Conservation (phyloP, 2,797 vertebrate species). For the Phataginus tricuspis region DNA sequence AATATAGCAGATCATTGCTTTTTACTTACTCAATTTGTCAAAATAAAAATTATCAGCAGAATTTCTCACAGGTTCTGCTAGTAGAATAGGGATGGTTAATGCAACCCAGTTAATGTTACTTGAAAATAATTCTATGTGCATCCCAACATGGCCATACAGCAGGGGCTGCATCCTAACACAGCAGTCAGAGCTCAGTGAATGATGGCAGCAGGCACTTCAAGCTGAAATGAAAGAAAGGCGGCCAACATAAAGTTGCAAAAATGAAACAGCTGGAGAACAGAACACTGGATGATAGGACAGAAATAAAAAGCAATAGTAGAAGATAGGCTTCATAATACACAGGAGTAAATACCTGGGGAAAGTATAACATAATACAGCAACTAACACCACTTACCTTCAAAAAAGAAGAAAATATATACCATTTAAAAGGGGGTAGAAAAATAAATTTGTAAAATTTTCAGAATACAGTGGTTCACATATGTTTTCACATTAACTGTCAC, state of each 20-base stretch:
- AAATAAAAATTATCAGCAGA: conserved; percentile 33
- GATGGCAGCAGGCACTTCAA: background rate
- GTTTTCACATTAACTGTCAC: conserved; percentile 8
- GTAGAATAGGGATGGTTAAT: background rate
- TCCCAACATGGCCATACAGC: background rate
- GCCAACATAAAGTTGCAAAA: conserved; percentile 10
- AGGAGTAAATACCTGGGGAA: background rate
- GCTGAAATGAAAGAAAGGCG: conserved; percentile 22
- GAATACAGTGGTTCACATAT: background rate
- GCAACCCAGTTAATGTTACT: conserved; percentile 1
- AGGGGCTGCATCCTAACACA: background rate
- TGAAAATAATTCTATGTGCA: conserved; percentile 41
- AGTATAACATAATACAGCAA: background rate
- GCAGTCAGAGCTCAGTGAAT: background rate
- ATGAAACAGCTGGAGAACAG: background rate
- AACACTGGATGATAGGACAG: background rate
- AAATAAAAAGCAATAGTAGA: background rate
- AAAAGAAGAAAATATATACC: too few species aligned
- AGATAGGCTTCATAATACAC: background rate
- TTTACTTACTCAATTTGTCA: background rate
- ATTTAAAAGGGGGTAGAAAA: background rate
- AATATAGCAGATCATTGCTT: background rate
- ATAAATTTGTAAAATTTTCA: background rate
- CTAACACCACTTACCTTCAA: too few species aligned
- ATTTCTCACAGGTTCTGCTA: conserved; percentile 49